Conservation (phyloP, 2,888 invertebrate species). For the Falcaria lacertinaria region DNA sequence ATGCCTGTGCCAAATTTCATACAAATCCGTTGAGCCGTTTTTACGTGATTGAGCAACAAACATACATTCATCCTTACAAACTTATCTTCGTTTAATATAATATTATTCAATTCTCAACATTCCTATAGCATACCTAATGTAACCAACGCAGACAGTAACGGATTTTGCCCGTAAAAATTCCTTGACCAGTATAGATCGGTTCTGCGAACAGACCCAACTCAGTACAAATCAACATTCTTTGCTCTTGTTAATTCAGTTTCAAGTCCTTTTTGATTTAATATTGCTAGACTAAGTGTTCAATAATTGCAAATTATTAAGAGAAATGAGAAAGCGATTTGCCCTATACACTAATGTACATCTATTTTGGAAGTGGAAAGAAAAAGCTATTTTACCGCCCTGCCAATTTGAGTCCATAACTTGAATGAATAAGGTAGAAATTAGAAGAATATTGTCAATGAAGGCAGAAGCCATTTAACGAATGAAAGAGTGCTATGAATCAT, state of each 20-base stretch:
- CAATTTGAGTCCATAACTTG: not conserved
- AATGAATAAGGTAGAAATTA: not conserved
- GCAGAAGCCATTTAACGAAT: not conserved
- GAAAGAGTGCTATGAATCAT: slow-evolving; percentile 34
- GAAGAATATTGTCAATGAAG: slow-evolving; percentile 1
- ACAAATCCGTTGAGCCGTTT: too few relatives aligned
- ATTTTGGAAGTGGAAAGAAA: too few relatives aligned
- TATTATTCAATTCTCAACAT: too few relatives aligned
- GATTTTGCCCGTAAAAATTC: not conserved
- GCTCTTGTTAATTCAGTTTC: not conserved
- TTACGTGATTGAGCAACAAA: too few relatives aligned
- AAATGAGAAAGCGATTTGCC: too few relatives aligned
- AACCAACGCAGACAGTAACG: not conserved
- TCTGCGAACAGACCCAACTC: not conserved
- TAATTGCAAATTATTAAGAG: too few relatives aligned
- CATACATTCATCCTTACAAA: too few relatives aligned
- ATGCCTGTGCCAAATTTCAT: too few relatives aligned
- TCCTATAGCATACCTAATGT: too few relatives aligned
- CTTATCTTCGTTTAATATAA: too few relatives aligned
- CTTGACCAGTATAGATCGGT: not conserved
- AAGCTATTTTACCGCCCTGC: not conserved
- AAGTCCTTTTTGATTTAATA: not conserved
- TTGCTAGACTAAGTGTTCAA: too few relatives aligned
- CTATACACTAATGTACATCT: too few relatives aligned
- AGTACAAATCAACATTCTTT: not conserved